Conservation (phyloP, 2,888 invertebrate species). For the Ellobium chinense region DNA sequence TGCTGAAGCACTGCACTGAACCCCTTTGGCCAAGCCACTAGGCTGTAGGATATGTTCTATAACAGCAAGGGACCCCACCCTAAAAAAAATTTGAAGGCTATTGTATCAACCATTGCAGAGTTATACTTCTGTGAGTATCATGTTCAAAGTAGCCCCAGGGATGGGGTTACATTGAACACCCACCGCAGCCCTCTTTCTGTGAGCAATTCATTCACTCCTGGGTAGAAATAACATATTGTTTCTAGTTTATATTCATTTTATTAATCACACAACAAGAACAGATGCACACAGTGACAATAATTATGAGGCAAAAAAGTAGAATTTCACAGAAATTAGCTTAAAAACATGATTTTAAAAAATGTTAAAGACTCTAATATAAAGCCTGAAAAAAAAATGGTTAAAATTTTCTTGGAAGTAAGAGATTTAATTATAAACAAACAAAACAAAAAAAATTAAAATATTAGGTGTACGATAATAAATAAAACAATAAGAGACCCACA, state of each 20-base stretch:
- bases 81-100: neutral
- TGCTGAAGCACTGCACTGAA: neutral
- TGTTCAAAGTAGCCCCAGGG: conserved; percentile 10
- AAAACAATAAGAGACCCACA: too few relatives aligned
- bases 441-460: too few relatives aligned
- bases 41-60: neutral
- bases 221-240: neutral
- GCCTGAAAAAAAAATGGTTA: too few relatives aligned
- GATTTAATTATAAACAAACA: too few relatives aligned
- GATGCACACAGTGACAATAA: neutral
- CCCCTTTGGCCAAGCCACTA: neutral
- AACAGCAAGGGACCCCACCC: neutral
- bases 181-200: neutral
- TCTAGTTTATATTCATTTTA: neutral
- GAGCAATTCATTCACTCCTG: neutral
- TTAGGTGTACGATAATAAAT: too few relatives aligned
- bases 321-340: too few relatives aligned
- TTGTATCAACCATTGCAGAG: neutral
- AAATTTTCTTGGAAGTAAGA: too few relatives aligned
- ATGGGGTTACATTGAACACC: neutral
- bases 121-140: neutral
- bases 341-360: neutral
- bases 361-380: neutral
- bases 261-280: neutral
- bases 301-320: neutral